Evolutionary conservation across 2,888 invertebrate species (phyloP), one percentile per base, ranked within the genome.

Genomic region (Volucella inanis): DNA sequence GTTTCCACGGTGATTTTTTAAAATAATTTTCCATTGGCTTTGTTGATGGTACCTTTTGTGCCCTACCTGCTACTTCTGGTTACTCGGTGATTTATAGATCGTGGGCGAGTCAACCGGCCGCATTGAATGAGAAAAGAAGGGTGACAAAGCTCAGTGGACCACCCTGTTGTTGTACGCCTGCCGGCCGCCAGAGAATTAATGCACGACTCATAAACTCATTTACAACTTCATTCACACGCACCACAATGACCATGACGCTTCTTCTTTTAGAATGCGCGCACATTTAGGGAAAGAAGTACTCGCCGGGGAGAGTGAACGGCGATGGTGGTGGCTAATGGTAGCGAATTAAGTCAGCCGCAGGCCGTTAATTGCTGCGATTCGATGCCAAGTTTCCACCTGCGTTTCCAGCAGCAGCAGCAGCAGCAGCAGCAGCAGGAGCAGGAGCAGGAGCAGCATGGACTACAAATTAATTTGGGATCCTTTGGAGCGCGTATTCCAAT

Each of bases 261-360:
- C 72, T 81, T 39, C 47, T 64, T 70, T 74, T 81, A 81, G 57
- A 85, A 65, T 47, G 67, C 43, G 47, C 65, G 47, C 79, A 18
- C 54, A 43, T 50, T 62, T 12, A 59, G 61, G 50, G 41, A 50
- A 41, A 45, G 15, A 45, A 50, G 15, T 12, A 39, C 43, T 57
- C 47, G 11, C 12, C 18, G 41, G 50, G 39, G 55, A 43, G n/a
- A 47, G 57, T 8, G 65, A 47, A 47, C 70, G 62, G 65, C 77
- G 65, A 74, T 71, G 49, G 81, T 81, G 72, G 72, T 68, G 80
- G 85, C 76, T 85, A 85, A 81, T 85, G 72, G 85, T 77, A 85
- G 81, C 85, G 76, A 85, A 85, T 85, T 85, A 85, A 85, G 81
- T 85, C 85, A 72, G 85, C 85, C 85, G 85, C 85, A 77, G 85